A percentile compares a stretch with the other conserved stretches of the same genome.
Evolutionary conservation across 2,888 invertebrate genomes (phyloP).

Genomic region (Apodemia duryi): DNA sequence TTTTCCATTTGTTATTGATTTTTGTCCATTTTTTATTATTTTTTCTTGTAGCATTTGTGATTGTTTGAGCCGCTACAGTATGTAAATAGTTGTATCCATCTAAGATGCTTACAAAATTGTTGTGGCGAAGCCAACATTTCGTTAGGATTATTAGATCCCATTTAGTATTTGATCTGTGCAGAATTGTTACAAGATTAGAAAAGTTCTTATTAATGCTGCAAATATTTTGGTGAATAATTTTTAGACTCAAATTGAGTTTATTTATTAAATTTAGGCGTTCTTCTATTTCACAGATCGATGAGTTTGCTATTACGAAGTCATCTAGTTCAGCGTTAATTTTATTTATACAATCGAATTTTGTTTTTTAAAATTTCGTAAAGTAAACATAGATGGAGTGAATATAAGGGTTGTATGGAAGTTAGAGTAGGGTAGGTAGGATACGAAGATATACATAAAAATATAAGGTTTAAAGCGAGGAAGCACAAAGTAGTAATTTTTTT

Average conservation of each 20-base stretch:
- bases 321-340: neutral
- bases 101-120: neutral
- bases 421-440: neutral
- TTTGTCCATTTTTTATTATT: too few species aligned
- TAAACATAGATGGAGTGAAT: neutral
- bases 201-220: neutral
- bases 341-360: neutral
- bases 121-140: neutral
- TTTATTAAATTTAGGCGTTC: neutral
- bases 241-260: neutral
- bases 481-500: too few species aligned
- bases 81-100: neutral
- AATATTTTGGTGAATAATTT: constrained; percentile 2
- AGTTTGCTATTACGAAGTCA: neutral
- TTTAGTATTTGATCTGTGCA: neutral
- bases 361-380: neutral
- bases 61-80: neutral
- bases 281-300: neutral
- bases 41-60: too few species aligned
- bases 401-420: neutral
- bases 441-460: neutral
- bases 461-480: too few species aligned
- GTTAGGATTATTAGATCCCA: neutral
- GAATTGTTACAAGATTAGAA: neutral
- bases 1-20: too few species aligned